Percentiles rank a stretch among this genome's conserved stretches.
Conservation (phyloP, 92 coral and sea anemone genomes). For the Isaurus tuberculatus region DNA sequence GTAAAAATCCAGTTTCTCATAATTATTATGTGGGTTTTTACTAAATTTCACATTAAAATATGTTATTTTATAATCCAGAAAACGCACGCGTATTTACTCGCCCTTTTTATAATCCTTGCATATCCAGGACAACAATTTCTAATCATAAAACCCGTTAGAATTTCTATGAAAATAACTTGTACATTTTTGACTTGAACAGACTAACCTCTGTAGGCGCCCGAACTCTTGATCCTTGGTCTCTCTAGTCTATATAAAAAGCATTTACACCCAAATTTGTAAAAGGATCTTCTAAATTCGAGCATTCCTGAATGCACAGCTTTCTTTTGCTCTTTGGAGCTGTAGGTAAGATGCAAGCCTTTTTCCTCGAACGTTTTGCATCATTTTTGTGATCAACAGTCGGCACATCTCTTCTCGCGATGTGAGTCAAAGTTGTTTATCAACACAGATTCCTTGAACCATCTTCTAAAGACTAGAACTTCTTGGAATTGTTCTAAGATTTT, state of each 20-base stretch:
- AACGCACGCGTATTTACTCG: background rate
- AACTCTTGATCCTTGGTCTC: slow-evolving; percentile 13
- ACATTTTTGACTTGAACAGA: slow-evolving; percentile 12
- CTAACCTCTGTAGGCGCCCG: slow-evolving; percentile 17
- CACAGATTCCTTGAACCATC: slow-evolving; percentile 24
- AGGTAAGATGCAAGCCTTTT: too few relatives aligned
- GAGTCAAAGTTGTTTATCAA: background rate
- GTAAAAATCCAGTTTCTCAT: too few relatives aligned
- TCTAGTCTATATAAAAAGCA: background rate
- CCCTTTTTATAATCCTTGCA: background rate
- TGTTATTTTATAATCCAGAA: background rate
- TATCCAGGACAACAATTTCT: background rate
- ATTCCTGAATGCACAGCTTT: background rate
- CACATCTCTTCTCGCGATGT: background rate
- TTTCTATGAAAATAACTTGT: background rate
- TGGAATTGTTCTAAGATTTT: slow-evolving; percentile 36
- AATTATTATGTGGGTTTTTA: too few relatives aligned
- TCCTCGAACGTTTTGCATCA: background rate
- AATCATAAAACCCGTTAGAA: slow-evolving; percentile 10
- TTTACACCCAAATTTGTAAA: background rate
- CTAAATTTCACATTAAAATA: background rate
- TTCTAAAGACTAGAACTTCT: slow-evolving; percentile 39
- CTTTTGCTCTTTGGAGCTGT: too few relatives aligned
- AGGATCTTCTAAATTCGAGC: background rate
- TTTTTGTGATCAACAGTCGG: slow-evolving; percentile 7